Evolutionary conservation across 2,113 vertebrate species (phyloP), one percentile per base, ranked within the genome.

Genomic region (Dasyurus viverrinus): DNA sequence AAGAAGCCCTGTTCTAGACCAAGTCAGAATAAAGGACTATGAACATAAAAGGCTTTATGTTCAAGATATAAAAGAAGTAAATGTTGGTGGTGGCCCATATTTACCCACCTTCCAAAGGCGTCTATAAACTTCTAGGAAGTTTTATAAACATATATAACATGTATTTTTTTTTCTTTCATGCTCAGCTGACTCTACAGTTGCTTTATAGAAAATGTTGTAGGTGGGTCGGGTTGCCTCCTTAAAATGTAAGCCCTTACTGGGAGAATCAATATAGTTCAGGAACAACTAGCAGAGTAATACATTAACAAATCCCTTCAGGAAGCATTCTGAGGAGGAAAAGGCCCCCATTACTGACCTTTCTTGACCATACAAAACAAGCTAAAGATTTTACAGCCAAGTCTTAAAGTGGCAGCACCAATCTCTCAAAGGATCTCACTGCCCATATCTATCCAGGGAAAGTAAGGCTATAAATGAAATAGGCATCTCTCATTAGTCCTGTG

Each of bases 71-170:
- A 93, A 91, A 27, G 24, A 90, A 90, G 68, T 47, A 97, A 95
- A 94, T 89, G 47, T 84, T 94, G 27, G 53, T 46, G 54, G 91
- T 92, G 95, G 52, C 42, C 89, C 93, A 53, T 90, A 97, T 95
- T 98, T 96, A 50, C 14, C 23, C 5, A 1, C 60, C 91, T 50
- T 97, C 93, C 94, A 52, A 93, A 84, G 68, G 36, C 93, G 25
- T 53, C 50, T 36, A 52, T 27, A 89, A 84, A 91, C 42, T 93
- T 55, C 94, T 92, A 89, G 90, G 92, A 97, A 98, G 53, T 23
- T 2, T 92, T 52, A 52, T 52, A 52, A 52, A 52, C 50, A 52
- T 52, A 52, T 52, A 52, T 52, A 52, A 52, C 50, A 52, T 52
- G 50, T 52, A 52, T 52, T n/a, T 16, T 7, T 84, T 36, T 4